These are phyloP conservation scores for Dendrolimus kikuchii DNA, from an alignment of 1,140 invertebrate genomes.

Conservation along the genomic window DNA sequence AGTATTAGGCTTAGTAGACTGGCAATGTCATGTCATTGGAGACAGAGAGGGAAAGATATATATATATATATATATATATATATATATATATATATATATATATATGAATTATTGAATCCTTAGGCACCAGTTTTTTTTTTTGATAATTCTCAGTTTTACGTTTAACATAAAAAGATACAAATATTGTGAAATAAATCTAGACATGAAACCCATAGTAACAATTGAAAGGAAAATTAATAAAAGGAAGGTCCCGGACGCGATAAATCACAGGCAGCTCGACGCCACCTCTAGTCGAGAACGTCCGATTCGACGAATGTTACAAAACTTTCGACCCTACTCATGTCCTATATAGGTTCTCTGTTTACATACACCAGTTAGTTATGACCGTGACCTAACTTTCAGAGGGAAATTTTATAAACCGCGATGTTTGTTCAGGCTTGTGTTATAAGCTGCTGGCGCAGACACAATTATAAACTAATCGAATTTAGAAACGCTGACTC, in stretches of 20 bases:
- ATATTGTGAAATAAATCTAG: conserved; percentile 5
- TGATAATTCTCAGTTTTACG: too few relatives aligned
- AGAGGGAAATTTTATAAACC: not conserved
- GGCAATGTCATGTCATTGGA: too few relatives aligned
- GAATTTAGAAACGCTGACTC: too few relatives aligned
- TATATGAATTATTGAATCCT: too few relatives aligned
- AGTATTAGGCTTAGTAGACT: too few relatives aligned
- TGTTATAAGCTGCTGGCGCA: not conserved
- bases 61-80: too few relatives aligned
- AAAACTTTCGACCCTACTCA: not conserved
- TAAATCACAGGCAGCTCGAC: conserved; percentile 20
- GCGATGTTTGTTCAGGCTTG: conserved; percentile 1
- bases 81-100: too few relatives aligned
- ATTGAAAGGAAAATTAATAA: conserved; percentile 10
- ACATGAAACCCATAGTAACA: not conserved
- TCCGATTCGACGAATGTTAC: conserved; percentile 1
- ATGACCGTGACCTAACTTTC: not conserved
- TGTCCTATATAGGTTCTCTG: not conserved
- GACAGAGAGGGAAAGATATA: too few relatives aligned
- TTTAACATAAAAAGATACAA: conserved; percentile 7
- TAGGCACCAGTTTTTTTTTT: too few relatives aligned
- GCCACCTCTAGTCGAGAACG: conserved; percentile 3
- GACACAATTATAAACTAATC: too few relatives aligned
- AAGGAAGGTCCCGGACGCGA: conserved; percentile 22
- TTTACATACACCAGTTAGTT: not conserved